Base-by-base conservation (phyloP, 2,888 invertebrate species). In the Nephrotoma appendiculata region DNA sequence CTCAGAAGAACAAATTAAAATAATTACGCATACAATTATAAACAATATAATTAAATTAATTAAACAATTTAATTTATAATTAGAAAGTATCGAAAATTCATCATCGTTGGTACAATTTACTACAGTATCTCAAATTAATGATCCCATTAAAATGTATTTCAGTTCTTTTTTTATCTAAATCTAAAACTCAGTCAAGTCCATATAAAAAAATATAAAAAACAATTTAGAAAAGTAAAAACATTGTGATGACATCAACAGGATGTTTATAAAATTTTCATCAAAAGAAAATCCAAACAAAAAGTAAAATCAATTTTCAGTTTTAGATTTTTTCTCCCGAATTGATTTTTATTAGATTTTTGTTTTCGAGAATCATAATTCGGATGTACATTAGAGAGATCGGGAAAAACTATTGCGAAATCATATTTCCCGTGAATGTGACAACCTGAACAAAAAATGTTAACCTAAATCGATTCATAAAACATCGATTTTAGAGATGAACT, bases 201-300 rank as follows among this genome's bases (percentile, higher is more conserved):
- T 71, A 71, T 31, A 31, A 71, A 71, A 19, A 31, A 71, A 71
- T 31, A 19, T 52, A 52, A 57, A 57, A 71, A 71, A 71, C 71
- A 31, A 57, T 57, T 57, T 57, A 57, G 52, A 57, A 57, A 57
- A 57, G 52, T 57, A 57, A 71, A 84, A 84, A 84, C 84, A 84
- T 42, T 42, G 43, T 84, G 84, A 84, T 84, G 84, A 84, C 84
- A 84, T 84, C 84, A 84, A 84, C 43, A 84, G 84, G 84, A 84
- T 84, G 84, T 84, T 84, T 84, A 84, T 43, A 84, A 84, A 43
- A 84, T 15, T 84, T 84, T 84, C 84, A 84, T 84, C 84, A 41
- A 84, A 84, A 42, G 43, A 71, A 71, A 71, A 71, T 71, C 71
- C 71, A 71, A 71, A 71, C 11, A 71, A 71, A 71, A 71, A 71